Percentiles rank a stretch among this genome's conserved stretches.
Evolutionary conservation across 2,797 vertebrate genomes (phyloP).

Genomic region (Selene dorsalis): DNA sequence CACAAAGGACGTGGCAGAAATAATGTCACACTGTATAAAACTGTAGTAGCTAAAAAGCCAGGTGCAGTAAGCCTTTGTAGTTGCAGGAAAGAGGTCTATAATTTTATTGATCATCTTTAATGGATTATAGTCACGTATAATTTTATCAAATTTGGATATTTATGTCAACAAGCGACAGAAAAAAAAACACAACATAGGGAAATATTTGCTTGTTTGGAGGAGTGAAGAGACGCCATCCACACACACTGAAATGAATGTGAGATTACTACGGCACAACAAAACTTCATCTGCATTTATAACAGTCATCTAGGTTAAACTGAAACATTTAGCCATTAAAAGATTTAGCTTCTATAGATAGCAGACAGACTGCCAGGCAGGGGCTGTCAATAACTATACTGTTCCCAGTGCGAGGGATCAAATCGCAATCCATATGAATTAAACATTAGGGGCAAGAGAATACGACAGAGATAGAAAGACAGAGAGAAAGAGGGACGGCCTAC

Average conservation of each 20-base stretch:
- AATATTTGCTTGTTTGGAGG: not conserved
- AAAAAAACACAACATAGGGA: not conserved
- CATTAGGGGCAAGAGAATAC: slow-evolving; percentile 46
- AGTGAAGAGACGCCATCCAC: slow-evolving; percentile 6
- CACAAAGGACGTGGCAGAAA: not conserved
- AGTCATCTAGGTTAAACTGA: slow-evolving; percentile 4
- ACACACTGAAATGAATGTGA: slow-evolving; percentile 1
- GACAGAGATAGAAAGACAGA: slow-evolving; percentile 12
- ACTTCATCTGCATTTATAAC: not conserved
- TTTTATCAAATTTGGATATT: not conserved
- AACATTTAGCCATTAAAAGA: slow-evolving; percentile 22
- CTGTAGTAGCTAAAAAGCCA: too few species aligned
- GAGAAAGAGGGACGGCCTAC: not conserved
- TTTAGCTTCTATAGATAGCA: slow-evolving; percentile 24
- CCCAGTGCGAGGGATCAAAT: slow-evolving; percentile 54
- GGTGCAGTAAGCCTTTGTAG: not conserved
- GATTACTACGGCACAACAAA: slow-evolving; percentile 10
- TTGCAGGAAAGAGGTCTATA: not conserved
- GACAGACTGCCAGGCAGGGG: slow-evolving; percentile 35
- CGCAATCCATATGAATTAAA: slow-evolving; percentile 63
- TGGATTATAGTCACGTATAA: not conserved
- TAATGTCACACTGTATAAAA: not conserved
- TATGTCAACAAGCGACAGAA: not conserved
- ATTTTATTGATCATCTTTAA: not conserved
- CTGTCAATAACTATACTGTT: slow-evolving; percentile 47